Evolutionary conservation across 2,797 vertebrate species (phyloP).

Genomic region (Notoglanidium macrostoma): DNA sequence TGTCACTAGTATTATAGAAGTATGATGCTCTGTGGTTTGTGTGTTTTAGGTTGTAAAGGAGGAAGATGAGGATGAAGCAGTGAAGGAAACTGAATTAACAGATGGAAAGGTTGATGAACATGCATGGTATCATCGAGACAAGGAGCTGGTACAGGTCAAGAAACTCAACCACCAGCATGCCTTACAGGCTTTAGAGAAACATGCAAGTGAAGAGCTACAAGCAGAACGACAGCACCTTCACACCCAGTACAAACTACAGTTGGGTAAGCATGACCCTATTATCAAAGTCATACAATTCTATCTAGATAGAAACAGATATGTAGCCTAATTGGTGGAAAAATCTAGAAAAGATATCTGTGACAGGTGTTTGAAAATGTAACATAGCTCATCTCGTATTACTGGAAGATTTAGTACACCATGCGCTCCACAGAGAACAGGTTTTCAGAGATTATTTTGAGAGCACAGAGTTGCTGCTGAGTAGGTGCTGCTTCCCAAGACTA

Average conservation of each 20-base stretch:
- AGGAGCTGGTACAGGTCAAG: slow-evolving; percentile 61
- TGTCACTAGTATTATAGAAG: neutral
- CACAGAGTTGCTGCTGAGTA: no score
- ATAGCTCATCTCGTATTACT: no score
- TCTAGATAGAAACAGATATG: no score
- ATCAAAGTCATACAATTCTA: no score
- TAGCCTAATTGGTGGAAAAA: no score
- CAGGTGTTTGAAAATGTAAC: no score
- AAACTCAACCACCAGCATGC: slow-evolving; percentile 77
- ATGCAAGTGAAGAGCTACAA: slow-evolving; percentile 80
- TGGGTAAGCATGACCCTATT: slow-evolving; percentile 67
- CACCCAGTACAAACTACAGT: slow-evolving; percentile 81
- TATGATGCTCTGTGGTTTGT: slow-evolving; percentile 1
- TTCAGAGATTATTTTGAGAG: no score
- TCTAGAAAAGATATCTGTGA: no score
- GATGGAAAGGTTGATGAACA: slow-evolving; percentile 33
- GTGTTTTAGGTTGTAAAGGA: slow-evolving; percentile 49
- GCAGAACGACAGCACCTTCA: slow-evolving; percentile 81
- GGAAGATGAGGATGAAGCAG: slow-evolving; percentile 50
- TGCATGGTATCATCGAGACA: slow-evolving; percentile 39
- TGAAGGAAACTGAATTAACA: slow-evolving; percentile 15
- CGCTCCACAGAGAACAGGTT: no score
- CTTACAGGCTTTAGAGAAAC: slow-evolving; percentile 81
- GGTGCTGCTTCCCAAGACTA: no score
- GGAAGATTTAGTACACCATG: no score